Conservation (phyloP, 2,888 invertebrate genomes). For the Busseola fusca region DNA sequence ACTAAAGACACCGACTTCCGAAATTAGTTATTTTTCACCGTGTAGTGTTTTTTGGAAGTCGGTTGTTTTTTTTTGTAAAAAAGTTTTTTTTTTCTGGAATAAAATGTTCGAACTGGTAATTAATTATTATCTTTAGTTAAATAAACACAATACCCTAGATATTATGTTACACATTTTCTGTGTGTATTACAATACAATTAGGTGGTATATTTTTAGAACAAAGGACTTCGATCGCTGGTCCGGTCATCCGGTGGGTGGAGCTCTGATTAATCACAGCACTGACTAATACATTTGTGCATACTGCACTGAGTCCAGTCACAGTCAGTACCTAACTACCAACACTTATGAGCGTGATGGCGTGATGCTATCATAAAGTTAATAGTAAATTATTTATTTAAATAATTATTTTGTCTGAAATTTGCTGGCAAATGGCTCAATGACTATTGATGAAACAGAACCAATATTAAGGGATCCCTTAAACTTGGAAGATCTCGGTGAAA, state of each 20-base stretch:
- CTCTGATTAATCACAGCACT: constrained; percentile 35
- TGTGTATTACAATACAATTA: not conserved
- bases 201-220: constrained; percentile 34
- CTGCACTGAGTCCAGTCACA: not conserved
- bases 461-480: too few relatives aligned
- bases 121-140: not conserved
- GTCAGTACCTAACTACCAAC: not conserved
- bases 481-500: too few relatives aligned
- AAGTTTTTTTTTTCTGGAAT: not conserved
- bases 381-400: not conserved
- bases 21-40: too few relatives aligned
- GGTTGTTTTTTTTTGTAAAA: too few relatives aligned
- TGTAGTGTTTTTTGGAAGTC: too few relatives aligned
- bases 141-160: not conserved
- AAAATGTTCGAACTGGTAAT: not conserved
- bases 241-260: constrained; percentile 8
- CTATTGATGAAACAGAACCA: too few relatives aligned
- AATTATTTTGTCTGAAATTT: not conserved
- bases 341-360: not conserved
- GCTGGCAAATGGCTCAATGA: not conserved
- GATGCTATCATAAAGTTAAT: not conserved
- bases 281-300: constrained; percentile 22
- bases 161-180: not conserved
- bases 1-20: too few relatives aligned
- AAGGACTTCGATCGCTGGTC: constrained; percentile 16